Evolutionary conservation across 1,140 invertebrate species (phyloP).

Genomic region (Lordiphosa clarofinis): DNA sequence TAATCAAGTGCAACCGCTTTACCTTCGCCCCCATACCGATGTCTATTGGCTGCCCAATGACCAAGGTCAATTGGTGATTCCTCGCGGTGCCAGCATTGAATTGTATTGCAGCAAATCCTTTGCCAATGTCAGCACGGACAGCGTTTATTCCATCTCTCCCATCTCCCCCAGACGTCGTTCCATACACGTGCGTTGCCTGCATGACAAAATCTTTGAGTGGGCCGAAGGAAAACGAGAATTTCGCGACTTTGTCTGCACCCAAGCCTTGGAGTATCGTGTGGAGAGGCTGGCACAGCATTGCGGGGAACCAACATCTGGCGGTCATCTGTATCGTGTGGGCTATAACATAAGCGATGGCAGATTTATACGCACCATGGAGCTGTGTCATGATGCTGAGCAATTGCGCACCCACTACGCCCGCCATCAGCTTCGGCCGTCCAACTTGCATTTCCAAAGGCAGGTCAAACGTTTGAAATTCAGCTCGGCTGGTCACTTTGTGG

Average conservation of each 20-base stretch:
- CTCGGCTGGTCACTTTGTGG: conserved; percentile 47
- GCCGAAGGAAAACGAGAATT: conserved; percentile 37
- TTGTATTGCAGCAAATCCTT: conserved; percentile 50
- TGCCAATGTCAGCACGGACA: conserved; percentile 17
- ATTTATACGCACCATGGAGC: conserved; percentile 60
- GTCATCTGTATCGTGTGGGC: conserved; percentile 58
- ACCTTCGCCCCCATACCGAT: conserved; percentile 43
- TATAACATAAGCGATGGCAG: conserved; percentile 44
- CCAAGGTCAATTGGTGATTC: conserved; percentile 44
- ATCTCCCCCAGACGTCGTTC: conserved; percentile 2
- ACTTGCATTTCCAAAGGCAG: conserved; percentile 47
- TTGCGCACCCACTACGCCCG: conserved; percentile 55
- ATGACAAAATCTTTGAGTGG: conserved; percentile 52
- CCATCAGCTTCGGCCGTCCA: conserved; percentile 49
- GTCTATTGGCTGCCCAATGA: conserved; percentile 60
- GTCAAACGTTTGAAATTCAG: conserved; percentile 60
- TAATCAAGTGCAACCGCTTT: conserved; percentile 52
- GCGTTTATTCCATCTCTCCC: neutral
- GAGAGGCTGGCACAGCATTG: conserved; percentile 38
- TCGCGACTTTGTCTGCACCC: conserved; percentile 45
- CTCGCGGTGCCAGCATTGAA: conserved; percentile 51
- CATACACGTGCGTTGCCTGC: conserved; percentile 44
- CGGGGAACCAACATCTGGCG: conserved; percentile 10
- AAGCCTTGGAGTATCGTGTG: conserved; percentile 35
- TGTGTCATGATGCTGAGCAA: conserved; percentile 51